phyloP scores from a whole-genome alignment of 2,113 vertebrate species.

The Uria aalge region DNA sequence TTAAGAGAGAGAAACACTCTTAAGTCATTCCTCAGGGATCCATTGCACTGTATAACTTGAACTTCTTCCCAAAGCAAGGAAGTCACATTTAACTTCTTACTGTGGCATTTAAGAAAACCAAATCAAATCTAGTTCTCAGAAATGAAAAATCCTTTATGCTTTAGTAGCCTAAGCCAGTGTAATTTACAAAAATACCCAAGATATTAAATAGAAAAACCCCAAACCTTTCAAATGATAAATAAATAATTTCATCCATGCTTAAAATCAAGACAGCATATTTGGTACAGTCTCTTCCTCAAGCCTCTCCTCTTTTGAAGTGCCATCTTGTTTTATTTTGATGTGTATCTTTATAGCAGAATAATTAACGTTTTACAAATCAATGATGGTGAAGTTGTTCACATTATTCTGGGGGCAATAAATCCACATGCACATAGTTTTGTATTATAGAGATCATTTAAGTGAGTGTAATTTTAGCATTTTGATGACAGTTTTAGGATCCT shows the following conservation, averaged over 20 bases:
- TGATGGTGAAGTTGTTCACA: background rate
- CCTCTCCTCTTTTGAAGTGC: background rate
- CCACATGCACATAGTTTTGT: background rate
- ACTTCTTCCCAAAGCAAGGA: background rate
- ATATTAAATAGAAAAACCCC: background rate
- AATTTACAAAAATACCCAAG: background rate
- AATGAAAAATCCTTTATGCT: background rate
- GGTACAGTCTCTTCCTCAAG: background rate
- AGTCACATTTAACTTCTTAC: background rate
- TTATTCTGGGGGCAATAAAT: slow-evolving; percentile 47
- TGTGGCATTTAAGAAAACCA: background rate
- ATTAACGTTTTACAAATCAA: slow-evolving; percentile 39
- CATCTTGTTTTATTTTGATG: slow-evolving; percentile 26
- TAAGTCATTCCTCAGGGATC: background rate
- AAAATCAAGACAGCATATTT: background rate
- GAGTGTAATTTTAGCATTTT: slow-evolving; percentile 65
- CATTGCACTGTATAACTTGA: background rate
- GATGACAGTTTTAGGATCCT: slow-evolving; percentile 76
- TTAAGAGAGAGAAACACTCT: background rate
- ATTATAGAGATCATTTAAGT: slow-evolving; percentile 44
- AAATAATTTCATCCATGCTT: background rate
- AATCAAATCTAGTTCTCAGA: background rate
- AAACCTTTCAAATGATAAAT: background rate
- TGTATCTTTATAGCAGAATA: slow-evolving; percentile 29
- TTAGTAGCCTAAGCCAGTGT: background rate